Evolutionary conservation across 2,797 vertebrate species (phyloP), one percentile per base, ranked within the genome.

Genomic region (Gastrophryne carolinensis): DNA sequence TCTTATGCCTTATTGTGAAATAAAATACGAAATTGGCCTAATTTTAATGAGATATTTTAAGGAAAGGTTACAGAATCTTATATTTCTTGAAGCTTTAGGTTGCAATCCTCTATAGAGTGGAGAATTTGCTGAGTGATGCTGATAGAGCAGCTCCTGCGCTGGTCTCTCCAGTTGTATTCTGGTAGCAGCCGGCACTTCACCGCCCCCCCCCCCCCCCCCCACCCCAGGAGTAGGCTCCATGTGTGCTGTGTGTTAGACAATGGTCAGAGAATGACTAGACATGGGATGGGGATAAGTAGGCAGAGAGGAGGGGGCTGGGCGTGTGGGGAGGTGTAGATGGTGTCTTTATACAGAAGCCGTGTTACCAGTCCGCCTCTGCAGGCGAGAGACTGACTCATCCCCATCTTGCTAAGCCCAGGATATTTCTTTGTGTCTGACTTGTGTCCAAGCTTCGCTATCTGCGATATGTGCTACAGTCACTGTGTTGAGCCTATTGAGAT

Each of bases 281-380:
- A 24, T 35, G 52, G 34, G 34, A 69, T 37, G 66, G 52, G 62
- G 66, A 54, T 12, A 44, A 29, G 66, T 27, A 56, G 34, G 52
- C 53, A 54, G 72, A 26, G 50, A 53, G 64, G 50, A 53, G 64
- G 44, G 49, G 64, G 64, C 39, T 27, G 73, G 44, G 44, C 13
- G 19, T 61, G 64, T 32, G 41, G 64, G 63, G 44, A 57, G 52
- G 72, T 44, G 50, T 19, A 57, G 63, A 50, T 47, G 49, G 49
- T 73, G 63, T 66, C 52, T 53, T n/a, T 53, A 23, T 41, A 60
- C 34, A 27, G 44, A 58, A 27, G 62, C 72, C 39, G 24, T 39
- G 53, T 60, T 57, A 67, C 64, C 5, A 61, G 44, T 62, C 24
- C 73, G 34, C 65, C 65, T 69, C 73, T 75, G 73, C 73, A 75